These are phyloP conservation scores for Syrmaticus mikado DNA, from an alignment of 2,113 vertebrate genomes.

Conservation along the genomic window DNA sequence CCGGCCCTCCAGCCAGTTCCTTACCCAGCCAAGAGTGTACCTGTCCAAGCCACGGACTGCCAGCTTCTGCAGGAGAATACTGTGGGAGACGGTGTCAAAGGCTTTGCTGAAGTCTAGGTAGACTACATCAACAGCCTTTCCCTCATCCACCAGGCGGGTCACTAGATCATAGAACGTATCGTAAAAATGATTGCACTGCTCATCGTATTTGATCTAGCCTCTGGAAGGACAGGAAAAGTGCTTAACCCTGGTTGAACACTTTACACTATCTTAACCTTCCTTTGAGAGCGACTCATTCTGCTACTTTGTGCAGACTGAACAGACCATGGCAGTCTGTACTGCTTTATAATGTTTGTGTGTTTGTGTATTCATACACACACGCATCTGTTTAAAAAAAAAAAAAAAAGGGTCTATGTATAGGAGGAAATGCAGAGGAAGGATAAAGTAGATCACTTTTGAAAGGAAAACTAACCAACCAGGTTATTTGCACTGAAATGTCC, in stretches of 20 bases:
- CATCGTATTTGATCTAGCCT: neutral
- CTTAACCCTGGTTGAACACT: neutral
- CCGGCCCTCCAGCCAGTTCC: too few relatives aligned
- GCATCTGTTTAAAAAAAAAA: neutral
- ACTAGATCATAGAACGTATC: too few relatives aligned
- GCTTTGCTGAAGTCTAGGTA: too few relatives aligned
- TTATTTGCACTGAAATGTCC: constrained; percentile 3
- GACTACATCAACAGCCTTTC: too few relatives aligned
- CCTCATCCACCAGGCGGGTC: too few relatives aligned
- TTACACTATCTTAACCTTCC: neutral
- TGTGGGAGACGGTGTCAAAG: too few relatives aligned
- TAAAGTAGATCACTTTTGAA: neutral
- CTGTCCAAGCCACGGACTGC: too few relatives aligned
- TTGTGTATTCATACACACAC: neutral
- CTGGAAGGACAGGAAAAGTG: neutral
- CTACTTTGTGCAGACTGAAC: neutral
- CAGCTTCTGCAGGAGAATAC: too few relatives aligned
- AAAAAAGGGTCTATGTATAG: neutral
- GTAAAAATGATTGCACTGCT: neutral
- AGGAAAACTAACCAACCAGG: neutral
- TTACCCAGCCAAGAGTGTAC: too few relatives aligned
- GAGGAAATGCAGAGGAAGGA: neutral
- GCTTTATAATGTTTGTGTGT: neutral
- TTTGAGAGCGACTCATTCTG: neutral
- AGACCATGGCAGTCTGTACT: too few relatives aligned